Base-by-base conservation (phyloP, 2,797 vertebrate genomes). In the Crocidura indochinensis region DNA sequence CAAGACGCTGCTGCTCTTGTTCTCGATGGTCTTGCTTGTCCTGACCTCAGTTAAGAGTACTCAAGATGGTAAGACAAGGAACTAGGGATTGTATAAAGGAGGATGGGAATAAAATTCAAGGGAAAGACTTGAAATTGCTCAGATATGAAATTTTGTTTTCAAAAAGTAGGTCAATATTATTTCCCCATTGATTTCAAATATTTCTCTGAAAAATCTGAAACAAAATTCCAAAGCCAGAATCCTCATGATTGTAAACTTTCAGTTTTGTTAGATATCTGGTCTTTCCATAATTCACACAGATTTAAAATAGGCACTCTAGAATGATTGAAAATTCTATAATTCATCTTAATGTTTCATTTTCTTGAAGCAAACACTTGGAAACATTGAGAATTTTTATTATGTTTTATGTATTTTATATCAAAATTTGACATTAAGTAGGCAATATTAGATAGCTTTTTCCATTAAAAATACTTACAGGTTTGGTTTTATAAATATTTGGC, bases 1-100 rank as follows among this genome's bases (percentile, higher is more conserved):
- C 38, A 95, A 62, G 84, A 78, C 92, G 49, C 10, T 93, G 49
- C 77, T 93, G 60, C 64, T 84, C 17, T 27, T 95, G 29, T 12
- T 93, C 17, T 81, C 81, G 0, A 8, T 29, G 60, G 44, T 44
- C 19, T 38, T 95, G 46, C 20, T 96, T 65, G 74, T 46, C 65
- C 60, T 95, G 89, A 88, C n/a, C 27, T 88, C 95, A 17, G 84
- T 87, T 67, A 73, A 88, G 12, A 20, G 1, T 2, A 1, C 2
- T 9, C 0, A 12, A 10, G 10, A 74, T 1, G 62, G 94, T 94
- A 87, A 93, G 73, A 71, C 8, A 38, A 38, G 12, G 3, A 64
- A 67, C 47, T 12, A 11, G 56, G 29, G 7, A 19, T 51, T 2
- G 2, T 19, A 53, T 2, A 17, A 56, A 6, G n/a, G 22, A 68